Evolutionary conservation across 2,113 vertebrate species (phyloP).

Genomic region (Monopterus albus): DNA sequence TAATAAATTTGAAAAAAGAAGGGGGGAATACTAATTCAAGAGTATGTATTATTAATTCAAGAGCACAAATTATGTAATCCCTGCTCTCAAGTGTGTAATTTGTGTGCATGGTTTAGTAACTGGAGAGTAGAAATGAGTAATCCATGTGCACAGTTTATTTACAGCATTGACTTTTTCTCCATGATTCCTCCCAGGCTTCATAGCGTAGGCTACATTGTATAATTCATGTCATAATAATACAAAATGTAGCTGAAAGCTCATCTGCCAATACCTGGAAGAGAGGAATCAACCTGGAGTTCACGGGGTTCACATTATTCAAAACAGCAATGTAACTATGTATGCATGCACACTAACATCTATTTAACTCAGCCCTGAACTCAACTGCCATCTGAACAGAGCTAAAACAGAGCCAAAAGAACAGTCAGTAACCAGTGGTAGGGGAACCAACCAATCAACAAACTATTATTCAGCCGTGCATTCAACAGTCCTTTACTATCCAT

Average conservation of each 20-base stretch:
- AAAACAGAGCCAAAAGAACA: conserved; percentile 13
- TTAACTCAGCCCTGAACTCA: conserved; percentile 8
- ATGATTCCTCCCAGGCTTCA: no score
- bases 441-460: conserved; percentile 51
- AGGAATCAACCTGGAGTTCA: background rate
- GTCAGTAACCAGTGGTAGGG: conserved; percentile 42
- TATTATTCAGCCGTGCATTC: conserved; percentile 56
- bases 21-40: no score
- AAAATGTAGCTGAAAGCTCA: background rate
- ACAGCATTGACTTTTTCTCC: no score
- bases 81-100: no score
- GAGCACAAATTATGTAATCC: no score
- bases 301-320: background rate
- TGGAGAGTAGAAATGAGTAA: no score
- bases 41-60: no score
- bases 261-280: background rate
- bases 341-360: background rate
- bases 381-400: conserved; percentile 7
- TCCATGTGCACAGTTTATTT: no score
- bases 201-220: no score
- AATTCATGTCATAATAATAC: no score
- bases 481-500: conserved; percentile 46
- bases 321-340: background rate
- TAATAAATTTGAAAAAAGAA: no score
- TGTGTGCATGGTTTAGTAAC: no score